These are phyloP conservation scores for Laticauda colubrina DNA, from an alignment of 2,113 vertebrate species.

Conservation along the genomic window DNA sequence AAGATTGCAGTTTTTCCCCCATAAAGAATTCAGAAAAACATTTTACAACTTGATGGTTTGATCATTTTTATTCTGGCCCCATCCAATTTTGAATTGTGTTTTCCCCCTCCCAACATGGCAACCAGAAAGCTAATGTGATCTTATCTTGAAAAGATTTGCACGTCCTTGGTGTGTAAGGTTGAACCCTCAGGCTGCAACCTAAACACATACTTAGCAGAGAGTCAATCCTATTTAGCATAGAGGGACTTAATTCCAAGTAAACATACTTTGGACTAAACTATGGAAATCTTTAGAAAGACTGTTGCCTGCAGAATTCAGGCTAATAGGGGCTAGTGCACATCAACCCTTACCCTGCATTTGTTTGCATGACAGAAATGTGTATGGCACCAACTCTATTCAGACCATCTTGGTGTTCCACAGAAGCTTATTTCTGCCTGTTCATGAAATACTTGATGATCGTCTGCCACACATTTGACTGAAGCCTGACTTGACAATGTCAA, in stretches of 20 bases:
- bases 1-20: neutral
- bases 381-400: neutral
- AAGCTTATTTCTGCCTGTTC: constrained; percentile 15
- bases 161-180: neutral
- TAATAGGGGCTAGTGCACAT: neutral
- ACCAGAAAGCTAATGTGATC: neutral
- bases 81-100: neutral
- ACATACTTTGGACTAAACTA: neutral
- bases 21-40: neutral
- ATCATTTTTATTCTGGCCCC: neutral
- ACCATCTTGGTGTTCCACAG: neutral
- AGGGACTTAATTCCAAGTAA: neutral
- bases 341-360: neutral
- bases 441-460: neutral
- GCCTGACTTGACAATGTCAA: constrained; percentile 23
- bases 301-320: neutral
- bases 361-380: constrained; percentile 3
- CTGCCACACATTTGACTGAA: constrained; percentile 15
- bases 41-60: neutral
- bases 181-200: neutral
- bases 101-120: neutral
- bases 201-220: neutral
- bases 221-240: neutral
- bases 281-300: neutral
- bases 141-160: neutral